A percentile compares a stretch with the other conserved stretches of the same genome.
Evolutionary conservation across 2,113 vertebrate species (phyloP).

Genomic region (Cyphomyrus discorhynchus): DNA sequence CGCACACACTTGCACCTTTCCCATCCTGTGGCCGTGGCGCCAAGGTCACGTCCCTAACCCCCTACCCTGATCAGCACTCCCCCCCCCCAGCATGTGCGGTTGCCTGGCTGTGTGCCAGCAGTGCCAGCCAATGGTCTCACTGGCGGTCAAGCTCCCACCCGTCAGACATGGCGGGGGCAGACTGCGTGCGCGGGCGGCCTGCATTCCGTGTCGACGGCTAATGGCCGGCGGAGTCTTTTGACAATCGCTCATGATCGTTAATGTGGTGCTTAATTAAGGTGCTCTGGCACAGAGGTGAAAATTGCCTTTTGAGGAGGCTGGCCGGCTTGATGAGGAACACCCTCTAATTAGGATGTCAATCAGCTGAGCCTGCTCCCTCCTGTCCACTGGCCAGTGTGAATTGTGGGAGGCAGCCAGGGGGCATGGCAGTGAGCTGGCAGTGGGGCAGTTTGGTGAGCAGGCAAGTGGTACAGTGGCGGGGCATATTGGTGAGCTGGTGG

Average conservation of each 20-base stretch:
- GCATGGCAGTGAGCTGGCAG: not conserved
- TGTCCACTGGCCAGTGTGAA: not conserved
- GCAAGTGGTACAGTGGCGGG: not conserved
- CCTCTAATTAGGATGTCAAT: constrained; percentile 60
- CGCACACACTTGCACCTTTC: not conserved
- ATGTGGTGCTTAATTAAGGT: constrained; percentile 19
- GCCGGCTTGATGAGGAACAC: constrained; percentile 23
- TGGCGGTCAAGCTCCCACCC: not conserved
- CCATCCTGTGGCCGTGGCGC: not conserved
- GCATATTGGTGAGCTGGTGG: not conserved
- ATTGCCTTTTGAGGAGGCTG: constrained; percentile 16
- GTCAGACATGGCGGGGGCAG: not conserved
- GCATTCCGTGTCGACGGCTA: not conserved
- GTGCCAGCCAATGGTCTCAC: not conserved
- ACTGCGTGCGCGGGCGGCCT: not conserved
- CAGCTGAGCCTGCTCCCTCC: constrained; percentile 35
- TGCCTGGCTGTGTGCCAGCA: not conserved
- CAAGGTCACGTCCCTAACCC: not conserved
- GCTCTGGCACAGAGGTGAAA: constrained; percentile 10
- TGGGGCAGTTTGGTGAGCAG: not conserved
- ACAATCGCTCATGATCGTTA: constrained; percentile 13
- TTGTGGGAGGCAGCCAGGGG: not conserved
- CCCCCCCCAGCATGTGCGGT: not conserved
- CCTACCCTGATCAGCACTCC: not conserved
- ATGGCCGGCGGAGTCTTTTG: not conserved